Base-by-base conservation (phyloP, 2,113 vertebrate genomes). In the Myodes glareolus region DNA sequence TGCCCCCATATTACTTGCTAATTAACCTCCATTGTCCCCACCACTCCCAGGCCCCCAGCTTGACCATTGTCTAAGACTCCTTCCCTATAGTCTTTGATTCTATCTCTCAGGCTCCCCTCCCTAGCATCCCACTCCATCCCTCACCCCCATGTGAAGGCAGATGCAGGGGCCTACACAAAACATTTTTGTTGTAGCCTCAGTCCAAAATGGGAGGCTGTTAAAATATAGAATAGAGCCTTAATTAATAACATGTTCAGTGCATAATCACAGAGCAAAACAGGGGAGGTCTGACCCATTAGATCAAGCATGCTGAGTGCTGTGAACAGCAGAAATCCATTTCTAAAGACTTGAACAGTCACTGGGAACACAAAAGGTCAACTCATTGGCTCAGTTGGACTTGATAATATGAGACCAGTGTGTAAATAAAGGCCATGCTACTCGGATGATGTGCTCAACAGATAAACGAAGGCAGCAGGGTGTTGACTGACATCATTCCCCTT, bases 231-330 rank as follows among this genome's bases (percentile, higher is more conserved):
- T 90, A 75, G n/a, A 97, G 67, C 70, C 61, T 36, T 98, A 97
- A 98, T 97, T 96, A 94, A 97, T 94, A 94, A 96, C 89, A 80
- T 36, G n/a, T 61, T 75, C 3, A 0, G 86, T 73, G 67, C 61
- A 75, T 97, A 95, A 97, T 95, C 2, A 39, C 92, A 97, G 91
- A 96, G 96, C 90, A 47, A 92, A 94, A 90, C 67, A 70, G 96
- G 65, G 77, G 97, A 85, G 91, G 76, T 0, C 0, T 70, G 63
- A 42, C 33, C 72, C 39, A 1, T 92, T 63, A 55, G 42, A 88
- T 63, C 91, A 72, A 82, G 31, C 33, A 11, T 65, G 76, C 87
- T 90, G 82, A 97, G 78, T 36, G 84, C 85, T 91, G n/a, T 9
- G 52, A 95, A 95, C 63, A 93, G 52, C 68, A 97, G 78, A 97